Base-by-base conservation (phyloP, 2,113 vertebrate genomes). In the Rhineura floridana region DNA sequence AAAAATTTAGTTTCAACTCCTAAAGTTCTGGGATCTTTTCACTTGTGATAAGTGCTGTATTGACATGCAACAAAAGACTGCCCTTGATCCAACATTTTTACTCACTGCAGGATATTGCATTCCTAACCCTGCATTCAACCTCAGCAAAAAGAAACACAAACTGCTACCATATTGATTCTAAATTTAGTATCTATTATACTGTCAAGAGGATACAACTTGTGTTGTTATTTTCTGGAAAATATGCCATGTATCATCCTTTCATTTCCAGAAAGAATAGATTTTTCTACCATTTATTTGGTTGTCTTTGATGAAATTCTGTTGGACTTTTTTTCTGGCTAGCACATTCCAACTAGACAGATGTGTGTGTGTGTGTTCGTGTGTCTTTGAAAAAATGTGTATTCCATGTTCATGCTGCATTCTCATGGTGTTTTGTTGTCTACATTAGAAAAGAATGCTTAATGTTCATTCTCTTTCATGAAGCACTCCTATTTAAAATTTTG, bases 1-100 rank as follows among this genome's bases (percentile, higher is more conserved):
- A 75, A 8, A 25, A 86, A 50, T n/a, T 19, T 48, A 2, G 8
- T 42, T 84, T 84, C 15, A 39, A n/a, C 44, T 77, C 19, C 33
- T 85, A 65, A 67, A 15, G 33, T 65, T 48, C 30, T 63, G 30
- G 21, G 17, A 33, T 65, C 9, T 59, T 72, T n/a, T 17, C 30
- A 63, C 39, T 65, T 46, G 2, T 63, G 33, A 67, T 78, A 78
- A 86, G 23, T 42, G 44, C 44, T 50, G 48, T 33, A 39, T 50
- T 36, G 62, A 52, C 52, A 79, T 36, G 46, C 67, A 84, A 33
- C 44, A 33, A 85, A 85, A 33, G 36, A 44, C 72, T 85, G 72
- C 4, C 72, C 84, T 86, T 79, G 75, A 79, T 50, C 62, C 75
- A 79, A 48, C 44, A 67, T 69, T 65, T 79, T 78, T 39, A 86